A percentile compares a stretch with the other conserved stretches of the same genome.
These are phyloP conservation scores for Simalia tracyae DNA, from an alignment of 2,797 vertebrate species.

Conservation along the genomic window DNA sequence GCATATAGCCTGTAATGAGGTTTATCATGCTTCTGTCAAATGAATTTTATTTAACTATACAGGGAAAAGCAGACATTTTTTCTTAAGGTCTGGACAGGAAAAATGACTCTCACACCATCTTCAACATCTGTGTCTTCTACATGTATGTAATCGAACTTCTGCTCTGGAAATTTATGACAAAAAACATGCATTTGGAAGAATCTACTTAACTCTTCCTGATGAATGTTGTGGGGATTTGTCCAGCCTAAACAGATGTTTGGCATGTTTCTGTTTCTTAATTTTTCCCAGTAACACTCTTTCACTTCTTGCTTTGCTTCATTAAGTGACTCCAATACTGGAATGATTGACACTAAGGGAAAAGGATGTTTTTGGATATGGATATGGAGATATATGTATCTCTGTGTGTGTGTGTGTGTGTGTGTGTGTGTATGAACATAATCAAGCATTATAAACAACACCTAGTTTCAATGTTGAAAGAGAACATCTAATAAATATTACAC, in stretches of 20 bases:
- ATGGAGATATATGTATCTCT: too few species aligned
- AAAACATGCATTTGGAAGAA: not conserved
- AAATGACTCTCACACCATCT: not conserved
- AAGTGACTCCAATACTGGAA: constrained; percentile 29
- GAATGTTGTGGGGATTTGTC: constrained; percentile 48
- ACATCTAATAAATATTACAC: not conserved
- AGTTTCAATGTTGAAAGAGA: not conserved
- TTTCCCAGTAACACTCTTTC: constrained; percentile 42
- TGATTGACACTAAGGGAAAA: constrained; percentile 54
- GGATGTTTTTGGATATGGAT: not conserved
- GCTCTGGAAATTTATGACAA: not conserved
- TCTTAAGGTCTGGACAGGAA: not conserved
- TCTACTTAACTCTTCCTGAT: constrained; percentile 15
- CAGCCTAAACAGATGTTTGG: constrained; percentile 50
- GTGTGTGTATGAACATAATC: not conserved
- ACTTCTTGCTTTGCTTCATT: constrained; percentile 35
- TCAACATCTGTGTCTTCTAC: not conserved
- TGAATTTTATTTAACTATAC: not conserved
- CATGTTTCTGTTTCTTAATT: not conserved
- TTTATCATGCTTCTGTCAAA: not conserved
- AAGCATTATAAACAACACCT: not conserved
- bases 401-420: not conserved
- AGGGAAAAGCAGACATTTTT: not conserved
- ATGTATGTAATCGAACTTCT: not conserved
- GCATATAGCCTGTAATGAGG: not conserved